Base-by-base conservation (phyloP, 2,888 invertebrate genomes). In the Melieria omissa region DNA sequence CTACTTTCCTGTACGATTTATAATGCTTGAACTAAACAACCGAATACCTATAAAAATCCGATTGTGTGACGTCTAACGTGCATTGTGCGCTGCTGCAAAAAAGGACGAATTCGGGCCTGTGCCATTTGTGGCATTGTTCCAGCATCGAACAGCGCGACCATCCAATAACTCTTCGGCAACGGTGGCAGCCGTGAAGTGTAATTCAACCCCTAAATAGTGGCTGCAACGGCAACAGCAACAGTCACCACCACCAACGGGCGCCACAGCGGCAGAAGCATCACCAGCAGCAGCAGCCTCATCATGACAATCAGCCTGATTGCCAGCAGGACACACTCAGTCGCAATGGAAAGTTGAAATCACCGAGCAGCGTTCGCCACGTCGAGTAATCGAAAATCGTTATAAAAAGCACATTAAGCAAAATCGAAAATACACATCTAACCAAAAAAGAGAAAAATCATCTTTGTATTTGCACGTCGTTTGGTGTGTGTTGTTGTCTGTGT, bases 301-400 rank as follows among this genome's bases (percentile, higher is more conserved):
- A 57, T 57, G 29, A 29, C 29, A 29, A 29, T 29, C 29, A 29
- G 29, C 29, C 29, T 29, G 29, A 29, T 29, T 29, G 29, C 29
- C 29, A 14, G 10, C 16, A n/a, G 81, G 83, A 83, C 83, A 82
- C 83, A 82, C 83, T 83, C 83, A 83, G 83, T 82, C 82, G 81
- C 81, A 83, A 81, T 81, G 80, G 76, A 82, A 29, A 81, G 80
- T 81, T 80, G 80, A 81, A 82, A 82, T 65, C 62, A 66, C 54
- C 42, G 65, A 71, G 61, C 62, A 66, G 29, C 55, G 69, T 45
- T 29, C 29, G 29, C 29, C 29, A 29, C 29, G 29, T 29, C 29
- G 29, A 29, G 29, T 29, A 70, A 61, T 52, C 54, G 57, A 63
- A 55, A 65, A 62, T 64, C 62, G 29, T 29, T 29, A 47, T 55